Percentiles rank a stretch among this genome's conserved stretches.
Evolutionary conservation across 2,113 vertebrate species (phyloP).

Genomic region (Equus quagga): DNA sequence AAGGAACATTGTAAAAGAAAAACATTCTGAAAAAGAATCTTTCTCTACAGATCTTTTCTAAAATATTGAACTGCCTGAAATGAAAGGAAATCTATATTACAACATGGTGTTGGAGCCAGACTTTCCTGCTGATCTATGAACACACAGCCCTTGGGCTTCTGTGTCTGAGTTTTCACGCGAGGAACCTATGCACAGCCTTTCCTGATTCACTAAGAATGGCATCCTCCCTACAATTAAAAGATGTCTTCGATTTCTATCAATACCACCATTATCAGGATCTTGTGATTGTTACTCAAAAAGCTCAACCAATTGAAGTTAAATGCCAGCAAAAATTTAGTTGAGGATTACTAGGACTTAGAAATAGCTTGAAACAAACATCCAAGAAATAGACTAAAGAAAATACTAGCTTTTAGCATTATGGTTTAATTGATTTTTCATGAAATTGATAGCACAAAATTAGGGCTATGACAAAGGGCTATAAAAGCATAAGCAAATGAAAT

Average conservation of each 20-base stretch:
- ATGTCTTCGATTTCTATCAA: background rate
- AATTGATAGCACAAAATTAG: background rate
- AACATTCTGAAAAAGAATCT: background rate
- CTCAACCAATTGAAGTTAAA: background rate
- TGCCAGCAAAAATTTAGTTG: background rate
- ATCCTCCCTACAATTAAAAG: background rate
- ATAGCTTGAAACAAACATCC: background rate
- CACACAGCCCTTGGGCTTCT: background rate
- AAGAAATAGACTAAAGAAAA: constrained; percentile 22
- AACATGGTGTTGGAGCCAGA: background rate
- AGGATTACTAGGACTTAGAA: background rate
- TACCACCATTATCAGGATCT: background rate
- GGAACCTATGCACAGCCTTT: background rate
- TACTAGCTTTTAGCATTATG: background rate
- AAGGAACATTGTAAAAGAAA: constrained; percentile 1
- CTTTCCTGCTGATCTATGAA: background rate
- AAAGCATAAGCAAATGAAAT: constrained; percentile 20
- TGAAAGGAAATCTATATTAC: background rate
- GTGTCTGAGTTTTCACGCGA: background rate
- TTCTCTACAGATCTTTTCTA: background rate
- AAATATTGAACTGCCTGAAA: constrained; percentile 21
- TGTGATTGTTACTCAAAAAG: background rate
- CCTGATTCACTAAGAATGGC: background rate
- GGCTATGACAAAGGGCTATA: background rate
- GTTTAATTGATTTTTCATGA: constrained; percentile 18